phyloP scores from a whole-genome alignment of 53 echinoderm and acorn worm genomes.

The Luidia sarsii region DNA sequence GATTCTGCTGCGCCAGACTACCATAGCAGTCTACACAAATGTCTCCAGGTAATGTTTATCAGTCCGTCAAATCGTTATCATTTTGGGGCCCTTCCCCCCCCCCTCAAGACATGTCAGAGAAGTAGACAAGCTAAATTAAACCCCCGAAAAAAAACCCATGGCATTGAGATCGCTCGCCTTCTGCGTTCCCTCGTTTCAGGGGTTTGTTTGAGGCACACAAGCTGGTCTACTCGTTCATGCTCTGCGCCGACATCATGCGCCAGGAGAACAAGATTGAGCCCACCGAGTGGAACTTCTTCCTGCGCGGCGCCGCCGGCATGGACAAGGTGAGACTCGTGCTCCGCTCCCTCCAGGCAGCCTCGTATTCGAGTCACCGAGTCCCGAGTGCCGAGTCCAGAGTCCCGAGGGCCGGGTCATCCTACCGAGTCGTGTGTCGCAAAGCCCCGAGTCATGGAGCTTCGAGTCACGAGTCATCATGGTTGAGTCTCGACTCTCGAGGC shows the following conservation, averaged over 20 bases:
- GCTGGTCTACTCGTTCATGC: conserved; percentile 98
- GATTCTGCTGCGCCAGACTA: conserved; percentile 83
- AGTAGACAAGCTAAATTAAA: too few relatives aligned
- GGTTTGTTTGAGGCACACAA: conserved; percentile 99
- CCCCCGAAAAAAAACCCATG: background rate
- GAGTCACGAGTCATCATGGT: too few relatives aligned
- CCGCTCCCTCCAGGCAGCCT: too few relatives aligned
- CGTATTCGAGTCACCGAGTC: too few relatives aligned
- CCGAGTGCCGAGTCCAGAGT: too few relatives aligned
- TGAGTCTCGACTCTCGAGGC: too few relatives aligned
- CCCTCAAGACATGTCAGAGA: too few relatives aligned
- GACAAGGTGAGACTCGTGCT: conserved; percentile 92
- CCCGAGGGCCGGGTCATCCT: too few relatives aligned
- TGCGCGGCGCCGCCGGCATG: conserved; percentile 87
- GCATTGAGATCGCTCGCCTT: too few relatives aligned
- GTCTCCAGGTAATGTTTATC: conserved; percentile 97
- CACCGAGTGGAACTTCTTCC: conserved; percentile 97
- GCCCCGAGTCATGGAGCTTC: too few relatives aligned
- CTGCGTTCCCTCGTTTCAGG: conserved; percentile 49
- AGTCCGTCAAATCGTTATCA: too few relatives aligned
- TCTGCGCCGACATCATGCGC: conserved; percentile 94
- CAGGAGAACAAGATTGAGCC: conserved; percentile 77
- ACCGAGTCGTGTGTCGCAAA: too few relatives aligned
- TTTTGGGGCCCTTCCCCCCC: background rate
- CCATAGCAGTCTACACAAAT: conserved; percentile 92